These are phyloP conservation scores for Lethrus apterus DNA, from an alignment of 1,140 invertebrate genomes.

Conservation along the genomic window DNA sequence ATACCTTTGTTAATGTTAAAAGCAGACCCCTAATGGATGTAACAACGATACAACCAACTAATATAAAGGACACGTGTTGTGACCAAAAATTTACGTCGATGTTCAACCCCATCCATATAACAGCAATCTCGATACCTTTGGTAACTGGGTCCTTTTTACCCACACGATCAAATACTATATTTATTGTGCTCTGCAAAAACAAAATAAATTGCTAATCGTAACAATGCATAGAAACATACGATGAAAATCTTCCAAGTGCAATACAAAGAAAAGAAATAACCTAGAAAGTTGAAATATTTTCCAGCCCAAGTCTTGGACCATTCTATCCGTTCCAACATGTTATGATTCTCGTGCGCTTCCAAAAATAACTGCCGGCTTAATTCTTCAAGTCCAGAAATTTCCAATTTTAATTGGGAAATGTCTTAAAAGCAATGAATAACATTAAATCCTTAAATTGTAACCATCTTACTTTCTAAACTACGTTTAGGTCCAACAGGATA, in stretches of 20 bases:
- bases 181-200: slow-evolving; percentile 77
- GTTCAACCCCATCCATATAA: slow-evolving; percentile 93
- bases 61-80: slow-evolving; percentile 94
- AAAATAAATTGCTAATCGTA: background rate
- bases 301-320: slow-evolving; percentile 97
- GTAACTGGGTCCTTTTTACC: slow-evolving; percentile 98
- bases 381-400: slow-evolving; percentile 85
- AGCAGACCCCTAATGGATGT: slow-evolving; percentile 95
- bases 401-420: slow-evolving; percentile 74
- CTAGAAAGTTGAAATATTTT: slow-evolving; percentile 97
- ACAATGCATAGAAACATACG: slow-evolving; percentile 51
- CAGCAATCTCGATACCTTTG: slow-evolving; percentile 90
- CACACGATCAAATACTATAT: slow-evolving; percentile 98
- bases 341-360: slow-evolving; percentile 89
- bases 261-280: slow-evolving; percentile 98
- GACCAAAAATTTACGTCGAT: slow-evolving; percentile 99
- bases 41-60: slow-evolving; percentile 96
- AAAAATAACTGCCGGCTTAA: slow-evolving; percentile 90
- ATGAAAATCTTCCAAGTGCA: slow-evolving; percentile 99
- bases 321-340: slow-evolving; percentile 85
- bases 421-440: slow-evolving; percentile 47
- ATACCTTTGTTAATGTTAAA: slow-evolving; percentile 93
- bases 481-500: slow-evolving; percentile 48
- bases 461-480: slow-evolving; percentile 52
- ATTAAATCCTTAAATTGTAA: background rate